Evolutionary conservation across 2,797 vertebrate genomes (phyloP), one percentile per base, ranked within the genome.

Genomic region (Pitangus sulphuratus): DNA sequence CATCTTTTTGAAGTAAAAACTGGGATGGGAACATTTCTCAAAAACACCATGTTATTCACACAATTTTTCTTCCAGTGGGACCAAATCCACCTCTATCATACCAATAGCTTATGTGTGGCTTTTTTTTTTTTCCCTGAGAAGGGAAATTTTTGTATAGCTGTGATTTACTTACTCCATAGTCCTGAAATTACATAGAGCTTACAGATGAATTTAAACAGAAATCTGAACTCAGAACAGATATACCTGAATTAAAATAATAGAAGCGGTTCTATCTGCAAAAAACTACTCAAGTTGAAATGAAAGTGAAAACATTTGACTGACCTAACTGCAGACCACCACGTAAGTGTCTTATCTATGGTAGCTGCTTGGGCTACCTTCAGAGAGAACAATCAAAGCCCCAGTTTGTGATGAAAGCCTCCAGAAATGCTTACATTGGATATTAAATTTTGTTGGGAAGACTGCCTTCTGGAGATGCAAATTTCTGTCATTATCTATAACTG

Each of bases 301-400:
- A 69, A 91, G 24, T 39, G 53, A 83, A 64, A 84, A 72, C 17
- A 65, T 50, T 12, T 85, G 62, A 65, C 70, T 71, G 35, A 72
- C 9, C 42, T 61, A 84, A 82, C 53, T 84, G 70, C 7, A 90
- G 69, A 64, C 4, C 0, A 3, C 10, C 11, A 56, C 21, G 51
- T 15, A 60, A 10, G 14, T 40, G 39, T 42, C 50, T 84, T 12
- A 64, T 8, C 42, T 76, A 28, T 11, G 17, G 24, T 6, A 70
- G 47, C 30, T 72, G 33, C 35, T 87, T 54, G 47, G 74, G 54
- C 77, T 94, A 84, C 92, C 90, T 58, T 87, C 89, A 37, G 4
- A 79, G 62, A 74, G 30, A 81, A 1, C 22, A 56, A 61, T 80
- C 78, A 61, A 61, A 42, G 19, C 17, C 3, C 5, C 7, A 39